Conservation (phyloP, 1,140 invertebrate species). For the Rhagoletis zephyria region DNA sequence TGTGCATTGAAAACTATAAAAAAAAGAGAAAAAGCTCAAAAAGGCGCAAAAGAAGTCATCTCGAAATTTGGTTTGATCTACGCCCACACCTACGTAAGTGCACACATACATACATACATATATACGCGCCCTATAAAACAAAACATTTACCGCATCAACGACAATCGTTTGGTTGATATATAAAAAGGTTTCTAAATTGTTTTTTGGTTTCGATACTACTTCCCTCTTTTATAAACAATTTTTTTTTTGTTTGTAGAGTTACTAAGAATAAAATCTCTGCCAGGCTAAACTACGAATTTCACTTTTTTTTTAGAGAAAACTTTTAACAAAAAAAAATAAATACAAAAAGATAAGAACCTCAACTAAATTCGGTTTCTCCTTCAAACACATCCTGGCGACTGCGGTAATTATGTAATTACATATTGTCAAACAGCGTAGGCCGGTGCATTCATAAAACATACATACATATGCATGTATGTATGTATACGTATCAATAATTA, state of each 20-base stretch:
- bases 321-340: not conserved
- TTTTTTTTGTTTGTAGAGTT: not conserved
- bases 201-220: not conserved
- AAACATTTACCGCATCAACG: not conserved
- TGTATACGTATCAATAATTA: not conserved
- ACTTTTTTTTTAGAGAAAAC: not conserved
- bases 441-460: not conserved
- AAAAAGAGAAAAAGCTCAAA: too few relatives aligned
- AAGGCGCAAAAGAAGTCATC: too few relatives aligned
- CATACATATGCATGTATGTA: not conserved
- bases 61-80: too few relatives aligned
- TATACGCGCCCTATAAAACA: not conserved
- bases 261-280: not conserved
- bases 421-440: not conserved
- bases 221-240: not conserved
- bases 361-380: conserved; percentile 46
- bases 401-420: not conserved
- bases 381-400: conserved; percentile 3
- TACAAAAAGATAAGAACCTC: conserved; percentile 11
- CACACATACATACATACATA: not conserved
- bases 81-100: not conserved
- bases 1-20: too few relatives aligned
- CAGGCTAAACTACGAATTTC: conserved; percentile 24
- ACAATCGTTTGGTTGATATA: conserved; percentile 7
- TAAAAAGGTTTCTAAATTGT: conserved; percentile 1